Conservation (phyloP, 92 coral and sea anemone species). For the Heteractis magnifica region DNA sequence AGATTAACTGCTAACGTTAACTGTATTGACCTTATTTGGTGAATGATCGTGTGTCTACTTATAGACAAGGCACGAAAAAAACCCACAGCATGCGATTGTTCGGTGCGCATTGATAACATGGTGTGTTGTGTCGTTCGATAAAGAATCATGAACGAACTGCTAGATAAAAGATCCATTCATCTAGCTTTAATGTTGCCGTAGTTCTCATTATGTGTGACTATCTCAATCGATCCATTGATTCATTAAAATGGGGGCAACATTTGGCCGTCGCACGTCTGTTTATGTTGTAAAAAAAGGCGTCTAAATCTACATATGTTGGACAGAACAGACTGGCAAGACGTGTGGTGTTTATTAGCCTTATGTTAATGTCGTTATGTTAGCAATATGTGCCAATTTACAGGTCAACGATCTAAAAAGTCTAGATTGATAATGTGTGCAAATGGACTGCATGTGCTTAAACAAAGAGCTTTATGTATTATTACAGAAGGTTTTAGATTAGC, state of each 20-base stretch:
- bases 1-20: not conserved
- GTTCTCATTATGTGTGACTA: not conserved
- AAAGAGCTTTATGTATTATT: not conserved
- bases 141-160: too few species aligned
- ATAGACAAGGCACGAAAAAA: not conserved
- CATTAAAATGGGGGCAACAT: too few species aligned
- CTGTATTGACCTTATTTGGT: not conserved
- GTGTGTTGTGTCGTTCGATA: not conserved
- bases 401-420: not conserved
- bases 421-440: not conserved
- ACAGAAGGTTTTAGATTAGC: not conserved
- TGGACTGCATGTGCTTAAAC: not conserved
- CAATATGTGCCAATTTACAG: not conserved
- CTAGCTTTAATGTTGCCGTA: not conserved
- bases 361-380: not conserved
- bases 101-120: not conserved
- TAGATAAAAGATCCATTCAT: not conserved
- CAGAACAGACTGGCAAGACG: not conserved
- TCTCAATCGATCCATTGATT: not conserved
- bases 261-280: too few species aligned
- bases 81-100: too few species aligned
- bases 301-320: too few species aligned
- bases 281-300: too few species aligned
- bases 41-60: not conserved
- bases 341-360: not conserved